Percentiles rank a stretch among this genome's conserved stretches.
Evolutionary conservation across 1,140 invertebrate genomes (phyloP).

Genomic region (Papilio polytes): DNA sequence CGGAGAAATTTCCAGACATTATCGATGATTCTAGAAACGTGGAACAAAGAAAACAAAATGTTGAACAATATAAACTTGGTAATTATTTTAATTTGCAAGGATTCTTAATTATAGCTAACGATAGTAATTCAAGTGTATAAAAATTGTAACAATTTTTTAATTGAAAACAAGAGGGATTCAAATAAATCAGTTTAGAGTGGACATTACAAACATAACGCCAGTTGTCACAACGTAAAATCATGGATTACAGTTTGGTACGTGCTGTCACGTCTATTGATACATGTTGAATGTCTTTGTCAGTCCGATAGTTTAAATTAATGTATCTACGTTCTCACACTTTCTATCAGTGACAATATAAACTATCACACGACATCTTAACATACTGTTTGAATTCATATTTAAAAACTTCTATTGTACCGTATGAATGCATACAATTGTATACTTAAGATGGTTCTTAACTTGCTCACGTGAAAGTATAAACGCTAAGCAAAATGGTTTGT

Average conservation of each 20-base stretch:
- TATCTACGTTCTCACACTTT: background rate
- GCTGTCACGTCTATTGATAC: background rate
- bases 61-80: background rate
- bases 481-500: background rate
- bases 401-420: constrained; percentile 11
- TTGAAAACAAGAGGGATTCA: background rate
- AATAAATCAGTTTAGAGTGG: background rate
- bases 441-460: background rate
- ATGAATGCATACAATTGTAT: background rate
- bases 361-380: background rate
- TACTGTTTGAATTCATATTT: background rate
- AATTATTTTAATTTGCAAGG: background rate
- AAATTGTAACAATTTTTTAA: background rate
- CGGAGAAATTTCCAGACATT: background rate
- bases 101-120: background rate
- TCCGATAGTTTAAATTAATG: background rate
- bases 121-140: background rate
- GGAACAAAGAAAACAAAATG: background rate
- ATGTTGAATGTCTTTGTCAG: background rate
- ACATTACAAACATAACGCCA: background rate
- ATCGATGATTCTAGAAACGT: background rate
- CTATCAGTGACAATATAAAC: constrained; percentile 6
- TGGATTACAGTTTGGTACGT: background rate
- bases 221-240: background rate
- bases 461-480: background rate